Base-by-base conservation (phyloP, 2,797 vertebrate genomes). In the Nannoperca obscura region DNA sequence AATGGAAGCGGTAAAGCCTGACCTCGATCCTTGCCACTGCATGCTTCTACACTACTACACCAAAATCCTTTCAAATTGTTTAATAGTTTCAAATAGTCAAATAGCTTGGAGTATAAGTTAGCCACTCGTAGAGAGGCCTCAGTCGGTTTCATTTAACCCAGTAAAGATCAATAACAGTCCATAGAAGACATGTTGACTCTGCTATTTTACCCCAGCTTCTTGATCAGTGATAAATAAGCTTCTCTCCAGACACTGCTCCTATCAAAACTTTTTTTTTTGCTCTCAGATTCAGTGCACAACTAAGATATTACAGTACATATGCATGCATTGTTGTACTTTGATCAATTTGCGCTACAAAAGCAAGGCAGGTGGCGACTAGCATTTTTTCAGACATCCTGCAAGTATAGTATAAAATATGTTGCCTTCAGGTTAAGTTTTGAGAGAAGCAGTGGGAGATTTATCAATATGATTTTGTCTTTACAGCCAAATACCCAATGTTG, bases 261-360 rank as follows among this genome's bases (percentile, higher is more conserved):
- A n/a, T 82, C 78, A 83, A 84, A 90, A 80, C 76, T 15, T 83
- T 71, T 54, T 74, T 65, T 54, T 74, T 65, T 78, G 60, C 73
- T 82, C 76, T 76, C 52, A 85, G 86, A 84, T 78, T 86, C 81
- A 75, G 87, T 75, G 86, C 89, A 92, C 89, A 89, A 90, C 89
- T 90, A 91, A 90, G 89, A 91, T 86, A 87, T 89, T 74, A 80
- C 50, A 80, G 65, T 67, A 93, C 90, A 85, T 88, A 80, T 85
- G 86, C 94, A 94, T 95, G 94, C 93, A 92, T 92, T 86, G 88
- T 88, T 83, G 75, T 84, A 84, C 71, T 90, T 86, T 69, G 72
- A 77, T 87, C 71, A 76, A 34, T 72, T 82, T 84, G 74, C 76
- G 70, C 85, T 91, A 93, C 84, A 88, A 95, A 94, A 94, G 91